Conservation (phyloP, 2,888 invertebrate species). For the Eubasilissa splendida region DNA sequence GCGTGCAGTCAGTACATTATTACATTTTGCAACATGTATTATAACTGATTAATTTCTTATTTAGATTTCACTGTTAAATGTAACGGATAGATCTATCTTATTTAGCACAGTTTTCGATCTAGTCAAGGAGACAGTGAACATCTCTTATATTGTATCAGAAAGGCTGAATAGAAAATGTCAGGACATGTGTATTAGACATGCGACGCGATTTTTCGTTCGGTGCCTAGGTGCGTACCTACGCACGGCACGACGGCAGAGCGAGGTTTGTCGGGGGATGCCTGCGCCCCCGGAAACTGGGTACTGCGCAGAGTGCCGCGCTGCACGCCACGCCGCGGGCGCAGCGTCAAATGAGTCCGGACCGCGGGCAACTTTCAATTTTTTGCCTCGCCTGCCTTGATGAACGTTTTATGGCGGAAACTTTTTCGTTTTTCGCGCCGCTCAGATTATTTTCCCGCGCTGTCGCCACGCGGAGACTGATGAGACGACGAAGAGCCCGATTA, state of each 20-base stretch:
- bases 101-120: too few species aligned
- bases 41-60: too few species aligned
- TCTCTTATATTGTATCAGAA: too few species aligned
- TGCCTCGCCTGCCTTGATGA: conserved; percentile 48
- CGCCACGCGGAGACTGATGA: neutral
- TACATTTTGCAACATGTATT: too few species aligned
- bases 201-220: neutral
- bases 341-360: conserved; percentile 32
- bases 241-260: neutral
- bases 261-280: neutral
- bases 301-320: neutral
- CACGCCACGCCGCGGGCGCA: conserved; percentile 24
- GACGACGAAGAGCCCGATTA: conserved; percentile 13
- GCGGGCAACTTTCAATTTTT: conserved; percentile 48
- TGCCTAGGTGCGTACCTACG: neutral
- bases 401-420: conserved; percentile 43
- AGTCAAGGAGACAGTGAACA: too few species aligned
- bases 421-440: conserved; percentile 19
- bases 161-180: neutral
- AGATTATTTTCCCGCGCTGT: conserved; percentile 42
- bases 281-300: neutral
- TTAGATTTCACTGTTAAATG: too few species aligned
- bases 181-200: neutral
- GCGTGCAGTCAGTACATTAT: too few species aligned
- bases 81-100: too few species aligned